A percentile compares a stretch with the other conserved stretches of the same genome.
Conservation (phyloP, 2,888 invertebrate species). For the Sarcophaga variegata region DNA sequence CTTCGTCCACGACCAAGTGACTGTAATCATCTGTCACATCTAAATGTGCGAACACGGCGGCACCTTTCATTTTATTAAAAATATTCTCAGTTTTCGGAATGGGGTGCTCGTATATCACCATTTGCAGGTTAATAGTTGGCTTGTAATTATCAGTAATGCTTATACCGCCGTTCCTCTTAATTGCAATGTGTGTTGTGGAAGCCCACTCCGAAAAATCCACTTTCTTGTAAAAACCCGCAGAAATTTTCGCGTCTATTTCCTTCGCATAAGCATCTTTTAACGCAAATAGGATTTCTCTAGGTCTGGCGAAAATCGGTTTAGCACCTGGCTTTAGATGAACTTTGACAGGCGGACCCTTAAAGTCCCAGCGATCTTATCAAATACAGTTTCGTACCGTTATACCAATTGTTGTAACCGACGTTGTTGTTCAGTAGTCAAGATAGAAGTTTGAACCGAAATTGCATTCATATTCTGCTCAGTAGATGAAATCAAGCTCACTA, state of each 20-base stretch:
- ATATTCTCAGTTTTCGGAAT: too few species aligned
- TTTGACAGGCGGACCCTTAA: background rate
- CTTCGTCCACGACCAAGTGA: too few species aligned
- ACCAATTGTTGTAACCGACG: slow-evolving; percentile 18
- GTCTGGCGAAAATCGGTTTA: too few species aligned
- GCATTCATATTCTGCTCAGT: background rate
- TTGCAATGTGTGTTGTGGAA: slow-evolving; percentile 53
- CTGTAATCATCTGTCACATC: too few species aligned
- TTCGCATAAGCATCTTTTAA: slow-evolving; percentile 23
- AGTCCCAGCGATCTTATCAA: slow-evolving; percentile 22
- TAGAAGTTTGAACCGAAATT: background rate
- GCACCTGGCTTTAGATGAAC: slow-evolving; percentile 30
- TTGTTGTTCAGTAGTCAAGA: background rate
- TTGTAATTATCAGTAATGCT: slow-evolving; percentile 26
- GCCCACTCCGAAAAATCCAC: slow-evolving; percentile 54
- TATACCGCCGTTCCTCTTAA: slow-evolving; percentile 45
- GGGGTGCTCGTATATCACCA: slow-evolving; percentile 16
- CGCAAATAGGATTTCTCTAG: slow-evolving; percentile 4
- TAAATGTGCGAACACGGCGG: too few species aligned
- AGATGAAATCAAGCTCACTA: background rate
- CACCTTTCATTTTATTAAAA: too few species aligned
- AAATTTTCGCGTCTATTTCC: background rate
- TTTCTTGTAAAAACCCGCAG: slow-evolving; percentile 41
- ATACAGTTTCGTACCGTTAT: background rate
- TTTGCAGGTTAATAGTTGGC: background rate